Conservation (phyloP, 1,140 invertebrate genomes). For the Wiebesia pumilae region DNA sequence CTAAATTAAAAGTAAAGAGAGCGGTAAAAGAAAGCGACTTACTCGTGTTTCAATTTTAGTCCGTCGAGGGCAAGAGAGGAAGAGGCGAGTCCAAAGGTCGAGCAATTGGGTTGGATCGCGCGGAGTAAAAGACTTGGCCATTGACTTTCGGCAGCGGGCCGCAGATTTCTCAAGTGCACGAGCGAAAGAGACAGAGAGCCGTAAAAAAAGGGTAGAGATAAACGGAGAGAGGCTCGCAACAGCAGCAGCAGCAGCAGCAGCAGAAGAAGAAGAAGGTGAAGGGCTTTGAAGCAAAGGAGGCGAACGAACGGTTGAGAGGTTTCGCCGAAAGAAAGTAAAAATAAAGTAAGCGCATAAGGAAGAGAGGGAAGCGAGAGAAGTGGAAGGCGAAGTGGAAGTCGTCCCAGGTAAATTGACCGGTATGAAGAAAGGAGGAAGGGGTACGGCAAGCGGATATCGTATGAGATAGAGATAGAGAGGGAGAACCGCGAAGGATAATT, state of each 20-base stretch:
- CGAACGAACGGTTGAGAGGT: slow-evolving; percentile 15
- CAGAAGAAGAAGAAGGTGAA: background rate
- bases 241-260: background rate
- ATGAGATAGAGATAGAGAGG: slow-evolving; percentile 58
- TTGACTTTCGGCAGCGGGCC: slow-evolving; percentile 35
- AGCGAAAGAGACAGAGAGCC: slow-evolving; percentile 9
- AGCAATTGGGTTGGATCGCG: slow-evolving; percentile 47
- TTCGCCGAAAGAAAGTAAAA: slow-evolving; percentile 50
- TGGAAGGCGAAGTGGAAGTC: slow-evolving; percentile 57
- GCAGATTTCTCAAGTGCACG: slow-evolving; percentile 19
- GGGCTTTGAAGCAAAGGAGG: slow-evolving; percentile 15
- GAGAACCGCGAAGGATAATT: slow-evolving; percentile 69
- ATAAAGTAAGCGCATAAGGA: slow-evolving; percentile 44
- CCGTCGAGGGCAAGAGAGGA: background rate
- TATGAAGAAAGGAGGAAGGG: slow-evolving; percentile 4
- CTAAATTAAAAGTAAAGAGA: background rate
- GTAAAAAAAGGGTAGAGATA: background rate
- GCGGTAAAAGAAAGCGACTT: slow-evolving; percentile 27
- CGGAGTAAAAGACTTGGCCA: slow-evolving; percentile 38
- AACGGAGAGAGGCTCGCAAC: background rate
- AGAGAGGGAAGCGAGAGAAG: slow-evolving; percentile 20
- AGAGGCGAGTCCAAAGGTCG: slow-evolving; percentile 43
- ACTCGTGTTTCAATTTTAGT: slow-evolving; percentile 36
- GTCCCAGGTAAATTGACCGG: slow-evolving; percentile 63
- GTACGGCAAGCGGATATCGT: background rate